These are phyloP conservation scores for Cabera pusaria DNA, from an alignment of 2,888 invertebrate species.

Conservation along the genomic window DNA sequence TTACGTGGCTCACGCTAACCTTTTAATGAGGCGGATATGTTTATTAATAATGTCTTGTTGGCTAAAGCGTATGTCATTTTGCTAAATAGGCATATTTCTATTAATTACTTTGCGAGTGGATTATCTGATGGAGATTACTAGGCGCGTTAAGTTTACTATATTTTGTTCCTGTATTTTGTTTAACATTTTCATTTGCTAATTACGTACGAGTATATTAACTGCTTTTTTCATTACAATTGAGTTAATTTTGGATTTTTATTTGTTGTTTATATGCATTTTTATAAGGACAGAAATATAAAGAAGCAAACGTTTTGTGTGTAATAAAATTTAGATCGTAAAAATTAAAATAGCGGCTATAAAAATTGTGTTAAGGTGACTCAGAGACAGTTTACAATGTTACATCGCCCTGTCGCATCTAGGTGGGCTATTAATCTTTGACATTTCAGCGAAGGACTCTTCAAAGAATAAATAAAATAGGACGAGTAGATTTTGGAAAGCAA, in stretches of 20 bases:
- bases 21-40: slow-evolving; percentile 32
- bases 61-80: slow-evolving; percentile 17
- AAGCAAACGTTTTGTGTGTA: background rate
- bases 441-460: background rate
- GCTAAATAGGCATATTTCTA: slow-evolving; percentile 16
- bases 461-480: too few species aligned
- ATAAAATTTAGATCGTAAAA: slow-evolving; percentile 4
- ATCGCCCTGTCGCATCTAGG: slow-evolving; percentile 4
- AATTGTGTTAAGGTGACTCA: slow-evolving; percentile 6
- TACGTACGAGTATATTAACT: too few species aligned
- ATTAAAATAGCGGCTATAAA: slow-evolving; percentile 5
- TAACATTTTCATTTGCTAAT: too few species aligned
- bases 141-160: too few species aligned
- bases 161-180: too few species aligned
- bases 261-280: too few species aligned
- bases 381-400: slow-evolving; percentile 6
- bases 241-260: too few species aligned
- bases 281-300: background rate
- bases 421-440: slow-evolving; percentile 13
- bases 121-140: slow-evolving; percentile 1
- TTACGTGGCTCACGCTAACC: slow-evolving; percentile 43
- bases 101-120: slow-evolving; percentile 7
- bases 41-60: slow-evolving; percentile 31
- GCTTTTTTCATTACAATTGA: too few species aligned
- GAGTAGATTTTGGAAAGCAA: too few species aligned